These are phyloP conservation scores for Zaprionus capensis DNA, from an alignment of 1,140 invertebrate genomes.

Conservation along the genomic window DNA sequence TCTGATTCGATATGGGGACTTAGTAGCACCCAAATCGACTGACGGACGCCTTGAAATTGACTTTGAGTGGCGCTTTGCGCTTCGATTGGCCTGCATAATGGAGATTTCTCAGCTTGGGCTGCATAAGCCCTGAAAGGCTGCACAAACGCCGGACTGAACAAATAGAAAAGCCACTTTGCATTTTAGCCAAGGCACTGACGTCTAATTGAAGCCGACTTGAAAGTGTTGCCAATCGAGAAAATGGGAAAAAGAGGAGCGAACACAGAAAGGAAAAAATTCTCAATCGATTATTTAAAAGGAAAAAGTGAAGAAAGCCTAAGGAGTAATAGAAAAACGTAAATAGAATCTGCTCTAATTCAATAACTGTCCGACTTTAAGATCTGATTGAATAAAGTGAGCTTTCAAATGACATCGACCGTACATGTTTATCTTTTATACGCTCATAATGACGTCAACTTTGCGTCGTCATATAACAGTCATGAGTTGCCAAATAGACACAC, in stretches of 20 bases:
- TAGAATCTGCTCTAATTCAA: background rate
- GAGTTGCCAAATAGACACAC: conserved; percentile 40
- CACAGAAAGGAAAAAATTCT: background rate
- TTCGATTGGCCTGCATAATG: conserved; percentile 77
- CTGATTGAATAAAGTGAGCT: background rate
- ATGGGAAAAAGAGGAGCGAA: conserved; percentile 3
- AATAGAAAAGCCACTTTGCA: conserved; percentile 71
- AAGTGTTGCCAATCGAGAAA: conserved; percentile 50
- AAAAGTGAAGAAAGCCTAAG: background rate
- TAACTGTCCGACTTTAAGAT: background rate
- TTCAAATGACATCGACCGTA: background rate
- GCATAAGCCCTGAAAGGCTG: conserved; percentile 62
- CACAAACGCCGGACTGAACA: conserved; percentile 61
- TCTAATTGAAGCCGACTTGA: conserved; percentile 75
- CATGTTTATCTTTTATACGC: conserved; percentile 35
- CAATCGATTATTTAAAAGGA: conserved; percentile 45
- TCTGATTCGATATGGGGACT: background rate
- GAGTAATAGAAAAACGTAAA: background rate
- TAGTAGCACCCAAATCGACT: conserved; percentile 35
- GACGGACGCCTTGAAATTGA: conserved; percentile 38
- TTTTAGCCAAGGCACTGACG: conserved; percentile 30
- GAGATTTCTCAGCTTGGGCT: conserved; percentile 38
- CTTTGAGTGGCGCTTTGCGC: conserved; percentile 57
- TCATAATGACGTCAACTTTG: conserved; percentile 69
- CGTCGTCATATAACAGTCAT: conserved; percentile 43